These are phyloP conservation scores for Parnassius apollo DNA, from an alignment of 2,888 invertebrate genomes.

Conservation along the genomic window DNA sequence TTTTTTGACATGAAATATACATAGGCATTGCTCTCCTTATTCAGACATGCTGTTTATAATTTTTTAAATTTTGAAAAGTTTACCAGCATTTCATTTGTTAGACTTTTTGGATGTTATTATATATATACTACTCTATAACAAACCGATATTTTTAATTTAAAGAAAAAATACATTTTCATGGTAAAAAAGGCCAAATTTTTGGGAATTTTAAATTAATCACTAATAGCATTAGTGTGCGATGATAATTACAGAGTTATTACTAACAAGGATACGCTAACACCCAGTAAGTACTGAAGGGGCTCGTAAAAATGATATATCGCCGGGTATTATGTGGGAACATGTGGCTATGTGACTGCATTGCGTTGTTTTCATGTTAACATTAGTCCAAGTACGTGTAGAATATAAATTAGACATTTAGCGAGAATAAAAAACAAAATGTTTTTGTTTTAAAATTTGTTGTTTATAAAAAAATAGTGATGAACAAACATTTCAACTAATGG, in stretches of 20 bases:
- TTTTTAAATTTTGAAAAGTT: too few species aligned
- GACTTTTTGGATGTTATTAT: too few species aligned
- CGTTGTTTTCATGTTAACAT: conserved; percentile 26
- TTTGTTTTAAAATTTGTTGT: too few species aligned
- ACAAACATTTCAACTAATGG: too few species aligned
- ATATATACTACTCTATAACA: too few species aligned
- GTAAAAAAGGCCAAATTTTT: not conserved
- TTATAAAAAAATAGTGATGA: too few species aligned
- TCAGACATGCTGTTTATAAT: too few species aligned
- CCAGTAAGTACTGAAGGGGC: conserved; percentile 27
- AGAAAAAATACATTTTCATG: not conserved
- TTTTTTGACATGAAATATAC: too few species aligned
- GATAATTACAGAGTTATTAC: conserved; percentile 25
- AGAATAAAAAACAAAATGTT: not conserved
- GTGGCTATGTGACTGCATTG: conserved; percentile 26
- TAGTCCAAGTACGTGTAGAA: conserved; percentile 9
- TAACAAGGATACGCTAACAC: conserved; percentile 28
- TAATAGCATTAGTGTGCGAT: conserved; percentile 15
- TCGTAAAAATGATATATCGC: conserved; percentile 27
- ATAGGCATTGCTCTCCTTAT: too few species aligned
- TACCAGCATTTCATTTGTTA: too few species aligned
- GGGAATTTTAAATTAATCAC: not conserved
- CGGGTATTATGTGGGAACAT: conserved; percentile 26
- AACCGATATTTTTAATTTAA: not conserved
- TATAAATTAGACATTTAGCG: conserved; percentile 1